Base-by-base conservation (phyloP, 1,140 invertebrate genomes). In the Platyscapa corneri region DNA sequence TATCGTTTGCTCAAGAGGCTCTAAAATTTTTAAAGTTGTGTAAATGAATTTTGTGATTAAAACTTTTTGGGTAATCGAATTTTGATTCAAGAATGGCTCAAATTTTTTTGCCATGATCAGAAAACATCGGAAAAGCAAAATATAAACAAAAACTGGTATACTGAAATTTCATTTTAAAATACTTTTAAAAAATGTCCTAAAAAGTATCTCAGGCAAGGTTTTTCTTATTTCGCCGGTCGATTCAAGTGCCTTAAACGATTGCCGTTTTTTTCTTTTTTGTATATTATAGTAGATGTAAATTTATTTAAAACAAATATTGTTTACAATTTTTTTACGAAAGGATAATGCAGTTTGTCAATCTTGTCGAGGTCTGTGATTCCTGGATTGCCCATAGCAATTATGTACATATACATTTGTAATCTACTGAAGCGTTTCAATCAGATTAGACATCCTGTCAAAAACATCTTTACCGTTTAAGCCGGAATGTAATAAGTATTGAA, bases 341-440 rank as follows among this genome's bases (percentile, higher is more conserved):
- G n/a, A 65, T 86, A 67, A 82, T 86, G 32, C 72, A 86, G 34
- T 86, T 86, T 67, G 32, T 78, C 60, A 81, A 79, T 65, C 60
- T 78, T 86, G 20, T 86, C 42, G 34, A 78, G 65, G 32, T 82
- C 74, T 86, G 84, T 85, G 84, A 82, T 85, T 85, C 39, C 32
- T 81, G 56, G 70, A 85, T 85, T 85, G 84, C 84, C 75, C 39
- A 78, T 60, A 82, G 85, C 72, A 86, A 86, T 79, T 82, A 37
- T 37, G 56, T 76, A 60, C 53, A 82, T 77, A 37, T 79, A 84
- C 56, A 84, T 84, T 77, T 74, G 70, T 80, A 74, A 82, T 77
- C 49, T 82, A 81, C 37, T 75, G 18, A 70, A 81, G 42, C 78
- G 56, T 82, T 81, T 87, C 78, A 78, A 77, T 84, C 65, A 80